Percentiles rank a stretch among this genome's conserved stretches.
Conservation (phyloP, 2,113 vertebrate genomes). For the Melospiza georgiana region DNA sequence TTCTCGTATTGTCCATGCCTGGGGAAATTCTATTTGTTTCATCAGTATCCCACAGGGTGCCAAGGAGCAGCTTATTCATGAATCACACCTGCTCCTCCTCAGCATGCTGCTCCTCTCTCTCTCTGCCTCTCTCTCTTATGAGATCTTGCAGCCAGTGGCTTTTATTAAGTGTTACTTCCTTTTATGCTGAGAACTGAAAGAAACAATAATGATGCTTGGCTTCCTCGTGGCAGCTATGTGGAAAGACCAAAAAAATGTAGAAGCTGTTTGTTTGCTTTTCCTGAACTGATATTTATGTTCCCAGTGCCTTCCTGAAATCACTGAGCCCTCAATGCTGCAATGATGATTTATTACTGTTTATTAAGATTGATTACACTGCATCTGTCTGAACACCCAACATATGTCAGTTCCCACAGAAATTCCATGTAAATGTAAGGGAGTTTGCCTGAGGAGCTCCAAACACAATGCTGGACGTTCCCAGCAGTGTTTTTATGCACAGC, state of each 20-base stretch:
- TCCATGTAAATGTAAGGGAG: background rate
- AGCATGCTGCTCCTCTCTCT: background rate
- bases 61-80: background rate
- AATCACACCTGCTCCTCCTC: background rate
- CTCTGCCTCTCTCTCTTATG: background rate
- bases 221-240: constrained; percentile 1
- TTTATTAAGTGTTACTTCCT: constrained; percentile 57
- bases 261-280: constrained; percentile 14
- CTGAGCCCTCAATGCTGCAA: background rate
- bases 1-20: background rate
- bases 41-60: background rate
- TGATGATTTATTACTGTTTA: background rate
- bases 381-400: background rate
- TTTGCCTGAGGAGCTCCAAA: background rate
- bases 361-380: background rate
- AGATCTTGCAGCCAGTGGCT: constrained; percentile 31
- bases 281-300: constrained; percentile 6
- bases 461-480: background rate
- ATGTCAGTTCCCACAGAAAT: background rate
- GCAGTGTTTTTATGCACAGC: background rate
- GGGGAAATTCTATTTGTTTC: background rate
- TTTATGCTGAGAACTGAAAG: background rate
- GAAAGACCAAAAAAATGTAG: background rate
- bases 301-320: background rate
- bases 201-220: background rate